phyloP scores from a whole-genome alignment of 2,888 invertebrate species.

The Trilocha varians region DNA sequence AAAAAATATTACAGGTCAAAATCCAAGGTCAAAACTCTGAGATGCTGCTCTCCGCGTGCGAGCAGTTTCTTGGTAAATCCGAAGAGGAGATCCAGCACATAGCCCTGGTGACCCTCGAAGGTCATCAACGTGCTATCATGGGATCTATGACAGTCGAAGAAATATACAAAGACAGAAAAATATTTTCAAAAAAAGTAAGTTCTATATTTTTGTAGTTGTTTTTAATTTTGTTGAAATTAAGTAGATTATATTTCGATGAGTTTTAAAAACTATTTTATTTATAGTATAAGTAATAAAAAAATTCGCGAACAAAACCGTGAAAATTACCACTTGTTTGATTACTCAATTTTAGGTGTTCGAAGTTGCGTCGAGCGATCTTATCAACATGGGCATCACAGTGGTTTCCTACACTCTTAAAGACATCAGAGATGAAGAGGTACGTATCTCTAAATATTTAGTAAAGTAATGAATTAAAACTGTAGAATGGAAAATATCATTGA shows the following conservation, averaged over 20 bases:
- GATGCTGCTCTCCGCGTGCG: conserved; percentile 92
- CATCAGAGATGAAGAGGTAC: conserved; percentile 94
- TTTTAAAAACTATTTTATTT: too few species aligned
- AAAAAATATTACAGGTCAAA: conserved; percentile 76
- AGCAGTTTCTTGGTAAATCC: conserved; percentile 92
- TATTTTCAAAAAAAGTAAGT: conserved; percentile 85
- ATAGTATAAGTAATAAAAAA: not conserved
- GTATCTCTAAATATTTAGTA: conserved; percentile 11
- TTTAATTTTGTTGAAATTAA: too few species aligned
- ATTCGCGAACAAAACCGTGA: not conserved
- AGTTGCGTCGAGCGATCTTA: conserved; percentile 94
- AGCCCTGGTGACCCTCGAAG: conserved; percentile 92
- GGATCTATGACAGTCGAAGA: conserved; percentile 98
- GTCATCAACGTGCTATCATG: conserved; percentile 96
- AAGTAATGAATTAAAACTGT: not conserved
- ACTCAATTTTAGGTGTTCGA: conserved; percentile 82
- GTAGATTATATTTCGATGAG: too few species aligned
- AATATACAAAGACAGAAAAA: conserved; percentile 96
- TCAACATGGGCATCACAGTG: conserved; percentile 97
- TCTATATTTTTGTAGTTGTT: not conserved
- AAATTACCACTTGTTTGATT: not conserved
- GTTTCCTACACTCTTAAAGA: conserved; percentile 96
- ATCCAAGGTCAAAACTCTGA: conserved; percentile 92
- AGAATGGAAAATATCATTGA: not conserved
- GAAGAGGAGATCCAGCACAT: conserved; percentile 93